Base-by-base conservation (phyloP, 2,113 vertebrate genomes). In the Eidolon helvum region DNA sequence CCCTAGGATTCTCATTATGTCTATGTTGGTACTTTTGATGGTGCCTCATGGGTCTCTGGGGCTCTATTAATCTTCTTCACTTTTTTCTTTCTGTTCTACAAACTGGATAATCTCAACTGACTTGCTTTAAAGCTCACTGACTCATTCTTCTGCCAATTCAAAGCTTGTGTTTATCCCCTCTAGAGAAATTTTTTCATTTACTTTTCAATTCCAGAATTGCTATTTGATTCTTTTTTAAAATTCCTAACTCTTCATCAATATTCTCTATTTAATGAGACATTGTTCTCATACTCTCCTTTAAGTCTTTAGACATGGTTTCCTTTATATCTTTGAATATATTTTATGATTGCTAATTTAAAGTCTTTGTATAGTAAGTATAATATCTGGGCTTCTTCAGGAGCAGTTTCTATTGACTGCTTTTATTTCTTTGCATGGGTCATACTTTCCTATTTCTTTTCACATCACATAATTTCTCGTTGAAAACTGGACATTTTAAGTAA, bases 161-260 rank as follows among this genome's bases (percentile, higher is more conserved):
- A 86, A 86, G 18, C 15, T 57, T 33, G 38, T 66, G 7, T 48
- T 26, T 15, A 38, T 72, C 21, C 33, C 7, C 26, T 53, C 22
- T 53, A 53, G 30, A 86, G 53, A 91, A 95, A 22, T 55, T 38
- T 68, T 68, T 78, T 6, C 9, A 0, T 61, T 30, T 61, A 69
- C 33, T 30, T 55, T 68, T 59, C 57, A 84, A 89, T 45, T 78
- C 38, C 33, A 85, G 63, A 59, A 88, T 69, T 65, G 71, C 77
- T 84, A 65, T 59, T 71, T 92, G 21, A n/a, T 77, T 90, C 45
- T 93, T 83, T 66, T 57, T 83, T 87, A 24, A 77, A 87, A 92
- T 57, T 59, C 19, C 28, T 59, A 72, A 66, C 28, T 75, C 48
- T 79, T 77, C 55, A 53, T 24, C 48, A 21, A 71, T 72, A 72